Evolutionary conservation across 1,140 invertebrate species (phyloP), one percentile per base, ranked within the genome.

Genomic region (Charaxes varanes): DNA sequence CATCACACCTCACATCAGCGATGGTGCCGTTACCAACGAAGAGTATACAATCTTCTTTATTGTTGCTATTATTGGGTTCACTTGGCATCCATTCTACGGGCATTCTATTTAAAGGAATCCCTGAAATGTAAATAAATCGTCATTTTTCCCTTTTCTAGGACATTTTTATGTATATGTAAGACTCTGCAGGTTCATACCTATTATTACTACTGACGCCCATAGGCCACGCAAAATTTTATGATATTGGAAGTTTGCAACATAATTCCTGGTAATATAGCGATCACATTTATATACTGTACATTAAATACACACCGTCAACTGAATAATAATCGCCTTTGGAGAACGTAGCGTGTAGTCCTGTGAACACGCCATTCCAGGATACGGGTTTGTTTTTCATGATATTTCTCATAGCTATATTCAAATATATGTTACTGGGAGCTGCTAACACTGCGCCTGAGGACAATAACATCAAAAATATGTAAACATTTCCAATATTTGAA

Each of bases 1-100:
- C 41, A 1, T 21, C 10, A 26, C 60, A 63, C 11, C 30, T 53
- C 2, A 57, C 33, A 18, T 63, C 50, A 1, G 36, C 55, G n/a
- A 49, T 48, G 0, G 49, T 38, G 0, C 49, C 47, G 26, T 63
- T 53, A 4, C n/a, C 6, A 3, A 41, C 10, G 11, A 51, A 41
- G 1, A 52, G 10, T 2, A 66, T 37, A 12, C 62, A 66, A 12
- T 41, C 45, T 14, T 65, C 62, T 4, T 38, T 19, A 14, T 66
- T 49, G 3, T 62, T 43, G 4, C 33, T 24, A 18, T 66, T 62
- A 19, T 62, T 44, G 2, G 59, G 62, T 30, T 66, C 62, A 3
- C 22, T 23, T 12, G 16, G 36, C 37, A 30, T 33, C 42, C 42
- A 45, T 3, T 37, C 35, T 14, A 38, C 17, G 3, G 43, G 36